Evolutionary conservation across 2,113 vertebrate genomes (phyloP), one percentile per base, ranked within the genome.

Genomic region (Neolamprologus sp.): DNA sequence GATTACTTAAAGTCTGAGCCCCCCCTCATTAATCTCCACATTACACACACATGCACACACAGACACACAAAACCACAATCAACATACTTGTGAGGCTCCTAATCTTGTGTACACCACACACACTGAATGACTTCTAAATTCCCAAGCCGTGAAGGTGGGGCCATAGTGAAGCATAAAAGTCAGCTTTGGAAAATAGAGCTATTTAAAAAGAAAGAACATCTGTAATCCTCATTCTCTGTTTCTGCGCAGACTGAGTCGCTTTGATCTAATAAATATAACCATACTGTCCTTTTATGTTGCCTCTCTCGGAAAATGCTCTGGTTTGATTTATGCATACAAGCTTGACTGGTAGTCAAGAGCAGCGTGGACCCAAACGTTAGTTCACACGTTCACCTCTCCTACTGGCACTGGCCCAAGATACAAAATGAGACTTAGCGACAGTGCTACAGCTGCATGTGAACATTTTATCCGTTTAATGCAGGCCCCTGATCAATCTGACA

Each of bases 1-100:
- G 94, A 95, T 95, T 95, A 95, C 54, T 85, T 33, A 83, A 87
- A 89, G 93, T 94, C 95, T 95, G 92, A 94, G 90, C 92, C 51
- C 84, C 85, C 82, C 75, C 26, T 28, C 88, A 47, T 53, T 94
- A 94, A 91, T 94, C 93, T 92, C 73, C 80, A 81, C 60, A 12
- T 79, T 47, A 31, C 71, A 51, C 73, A 78, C 40, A 75, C 86
- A 81, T 58, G 57, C 80, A 82, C 78, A 81, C 81, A 37, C 58
- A 40, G 23, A 88, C 88, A 86, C 85, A 84, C 45, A 73, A 37
- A 53, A 5, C 4, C 81, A 90, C n/a, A 68, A 85, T 85, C 82
- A 85, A 90, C 90, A 89, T 68, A 91, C 93, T 75, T 87, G 93
- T 26, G 54, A 90, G 79, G 89, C 71, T 68, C 83, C 90, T 92